These are phyloP conservation scores for Drosophila phalerata DNA, from an alignment of 2,888 invertebrate species.

Conservation along the genomic window DNA sequence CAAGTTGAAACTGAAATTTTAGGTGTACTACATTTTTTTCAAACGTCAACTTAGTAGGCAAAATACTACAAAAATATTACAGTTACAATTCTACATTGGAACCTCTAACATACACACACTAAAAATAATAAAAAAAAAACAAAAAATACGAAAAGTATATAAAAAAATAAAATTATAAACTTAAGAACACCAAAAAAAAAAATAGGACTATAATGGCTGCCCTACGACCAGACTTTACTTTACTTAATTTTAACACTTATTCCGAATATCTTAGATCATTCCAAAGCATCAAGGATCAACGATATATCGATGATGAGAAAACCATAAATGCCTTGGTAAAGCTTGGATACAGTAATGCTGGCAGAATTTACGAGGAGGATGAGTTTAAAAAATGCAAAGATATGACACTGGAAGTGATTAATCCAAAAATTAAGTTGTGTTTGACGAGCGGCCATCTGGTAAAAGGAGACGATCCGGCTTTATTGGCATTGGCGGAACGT, in stretches of 20 bases:
- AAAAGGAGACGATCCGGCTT: slow-evolving; percentile 14
- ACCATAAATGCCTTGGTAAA: slow-evolving; percentile 9
- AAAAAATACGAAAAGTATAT: not conserved
- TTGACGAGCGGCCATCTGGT: not conserved
- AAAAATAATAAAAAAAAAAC: slow-evolving; percentile 2
- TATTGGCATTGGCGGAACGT: slow-evolving; percentile 28
- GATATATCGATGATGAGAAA: slow-evolving; percentile 4
- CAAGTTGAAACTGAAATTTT: not conserved
- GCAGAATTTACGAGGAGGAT: slow-evolving; percentile 4
- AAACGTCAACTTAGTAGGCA: not conserved
- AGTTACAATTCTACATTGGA: not conserved
- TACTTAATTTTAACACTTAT: slow-evolving; percentile 21
- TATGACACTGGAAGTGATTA: slow-evolving; percentile 8
- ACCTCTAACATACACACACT: slow-evolving; percentile 6
- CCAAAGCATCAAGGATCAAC: slow-evolving; percentile 10
- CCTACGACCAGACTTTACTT: slow-evolving; percentile 1
- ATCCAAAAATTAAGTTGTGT: slow-evolving; percentile 20
- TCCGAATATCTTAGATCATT: slow-evolving; percentile 29
- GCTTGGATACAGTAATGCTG: slow-evolving; percentile 21
- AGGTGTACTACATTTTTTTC: not conserved
- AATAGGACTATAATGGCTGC: slow-evolving; percentile 4
- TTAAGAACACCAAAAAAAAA: not conserved
- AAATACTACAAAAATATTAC: not conserved
- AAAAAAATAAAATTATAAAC: not conserved
- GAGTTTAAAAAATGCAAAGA: slow-evolving; percentile 16